Evolutionary conservation across 2,888 invertebrate species (phyloP).

Genomic region (Griposia aprilina): DNA sequence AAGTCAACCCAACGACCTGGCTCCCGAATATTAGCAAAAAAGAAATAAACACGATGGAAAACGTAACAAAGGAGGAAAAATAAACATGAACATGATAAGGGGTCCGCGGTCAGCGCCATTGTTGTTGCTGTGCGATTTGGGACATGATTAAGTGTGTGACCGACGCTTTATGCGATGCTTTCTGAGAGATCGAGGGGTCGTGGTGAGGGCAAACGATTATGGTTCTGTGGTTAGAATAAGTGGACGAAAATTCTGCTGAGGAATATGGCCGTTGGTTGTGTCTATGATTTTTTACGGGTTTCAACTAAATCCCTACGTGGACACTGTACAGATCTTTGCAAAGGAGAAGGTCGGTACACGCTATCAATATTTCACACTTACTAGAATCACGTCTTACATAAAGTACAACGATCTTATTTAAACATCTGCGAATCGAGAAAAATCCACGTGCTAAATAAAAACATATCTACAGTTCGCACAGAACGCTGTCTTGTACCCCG

Average conservation of each 20-base stretch:
- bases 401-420: neutral
- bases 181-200: conserved; percentile 6
- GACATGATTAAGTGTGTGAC: conserved; percentile 56
- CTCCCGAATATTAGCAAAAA: conserved; percentile 34
- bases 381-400: neutral
- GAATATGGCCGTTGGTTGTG: neutral
- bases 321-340: too few relatives aligned
- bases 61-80: conserved; percentile 58
- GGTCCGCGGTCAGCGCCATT: conserved; percentile 53
- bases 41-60: conserved; percentile 51
- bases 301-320: neutral
- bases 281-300: neutral
- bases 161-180: conserved; percentile 34
- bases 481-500: conserved; percentile 2
- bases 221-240: neutral
- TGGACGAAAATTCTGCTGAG: neutral
- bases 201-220: neutral
- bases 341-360: too few relatives aligned
- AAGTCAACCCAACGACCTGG: conserved; percentile 22
- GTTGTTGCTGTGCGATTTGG: conserved; percentile 42
- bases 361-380: neutral
- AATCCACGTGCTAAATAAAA: conserved; percentile 16
- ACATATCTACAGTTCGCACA: conserved; percentile 11
- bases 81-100: conserved; percentile 55
- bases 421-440: neutral